Percentiles rank a stretch among this genome's conserved stretches.
Conservation (phyloP, 2,797 vertebrate species). For the Phrynocephalus guinanensis region DNA sequence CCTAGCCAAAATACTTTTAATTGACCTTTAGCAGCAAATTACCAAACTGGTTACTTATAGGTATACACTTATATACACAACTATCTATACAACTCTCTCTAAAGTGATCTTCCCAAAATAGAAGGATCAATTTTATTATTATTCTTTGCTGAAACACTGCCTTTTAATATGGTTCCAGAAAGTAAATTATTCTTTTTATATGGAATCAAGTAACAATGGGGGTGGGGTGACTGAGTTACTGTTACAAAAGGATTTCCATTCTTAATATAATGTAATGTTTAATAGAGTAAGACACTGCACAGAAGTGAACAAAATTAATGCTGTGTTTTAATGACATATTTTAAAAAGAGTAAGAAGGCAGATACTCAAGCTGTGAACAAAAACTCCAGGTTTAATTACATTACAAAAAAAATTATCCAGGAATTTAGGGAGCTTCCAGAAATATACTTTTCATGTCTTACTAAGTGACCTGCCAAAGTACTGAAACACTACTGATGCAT, state of each 20-base stretch:
- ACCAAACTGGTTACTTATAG: too few species aligned
- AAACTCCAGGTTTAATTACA: conserved; percentile 75
- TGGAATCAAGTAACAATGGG: background rate
- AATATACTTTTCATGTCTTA: conserved; percentile 64
- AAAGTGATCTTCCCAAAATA: background rate
- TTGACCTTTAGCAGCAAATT: too few species aligned
- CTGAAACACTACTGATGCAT: conserved; percentile 67
- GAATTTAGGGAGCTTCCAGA: conserved; percentile 67
- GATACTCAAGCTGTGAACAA: conserved; percentile 73
- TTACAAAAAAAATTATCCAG: conserved; percentile 68
- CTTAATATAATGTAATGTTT: conserved; percentile 10
- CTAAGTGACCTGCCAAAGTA: conserved; percentile 66
- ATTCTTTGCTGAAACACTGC: background rate
- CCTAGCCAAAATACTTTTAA: background rate
- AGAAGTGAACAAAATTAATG: conserved; percentile 34
- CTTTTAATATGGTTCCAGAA: background rate
- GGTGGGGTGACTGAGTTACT: background rate
- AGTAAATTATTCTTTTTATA: background rate
- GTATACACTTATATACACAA: too few species aligned
- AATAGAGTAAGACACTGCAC: conserved; percentile 27
- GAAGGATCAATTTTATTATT: background rate
- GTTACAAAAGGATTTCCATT: background rate
- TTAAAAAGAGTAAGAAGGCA: conserved; percentile 68
- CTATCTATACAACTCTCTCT: background rate
- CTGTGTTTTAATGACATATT: conserved; percentile 52